Evolutionary conservation across 2,113 vertebrate species (phyloP), one percentile per base, ranked within the genome.

Genomic region (Chauna torquata): DNA sequence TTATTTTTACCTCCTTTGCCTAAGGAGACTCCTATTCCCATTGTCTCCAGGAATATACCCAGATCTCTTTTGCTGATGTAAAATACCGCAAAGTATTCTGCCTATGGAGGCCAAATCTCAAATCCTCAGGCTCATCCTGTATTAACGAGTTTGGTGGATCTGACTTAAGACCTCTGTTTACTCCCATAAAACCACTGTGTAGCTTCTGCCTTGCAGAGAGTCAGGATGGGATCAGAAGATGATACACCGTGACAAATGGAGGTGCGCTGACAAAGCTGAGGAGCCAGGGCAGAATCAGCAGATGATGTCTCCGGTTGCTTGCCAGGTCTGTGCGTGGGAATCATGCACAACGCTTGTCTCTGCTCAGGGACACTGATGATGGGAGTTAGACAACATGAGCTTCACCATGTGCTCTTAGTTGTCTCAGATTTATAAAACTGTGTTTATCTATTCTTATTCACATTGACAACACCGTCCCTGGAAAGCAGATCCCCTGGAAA

Each of bases 1-100:
- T 94, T 94, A 95, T 93, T 96, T 97, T 94, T 88, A 92, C 65
- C 72, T 92, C 69, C 90, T 76, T 85, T 92, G 72, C 64, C 58
- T 82, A 71, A 94, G 83, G 52, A 83, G 70, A 82, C 47, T 83
- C 64, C 66, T 92, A 65, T 90, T 95, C 72, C 65, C 70, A 87
- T 27, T 92, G 77, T 95, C 88, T 94, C 91, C 66, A 80, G 52
- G 76, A 91, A 92, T 57, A 57, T 42, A 88, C 28, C 80, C 50
- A 86, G 55, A 38, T 62, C 74, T 79, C 65, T 65, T 65, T 42
- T 84, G 74, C 38, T 54, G 52, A 50, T 75, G 70, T 90, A 65
- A 94, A 95, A 72, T 91, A 91, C 18, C 49, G 49, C 40, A 36
- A 89, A 91, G 55, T 32, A 79, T 90, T 90, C 92, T 78, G 80